phyloP scores from a whole-genome alignment of 2,888 invertebrate species.

The Lepidonotus clava region DNA sequence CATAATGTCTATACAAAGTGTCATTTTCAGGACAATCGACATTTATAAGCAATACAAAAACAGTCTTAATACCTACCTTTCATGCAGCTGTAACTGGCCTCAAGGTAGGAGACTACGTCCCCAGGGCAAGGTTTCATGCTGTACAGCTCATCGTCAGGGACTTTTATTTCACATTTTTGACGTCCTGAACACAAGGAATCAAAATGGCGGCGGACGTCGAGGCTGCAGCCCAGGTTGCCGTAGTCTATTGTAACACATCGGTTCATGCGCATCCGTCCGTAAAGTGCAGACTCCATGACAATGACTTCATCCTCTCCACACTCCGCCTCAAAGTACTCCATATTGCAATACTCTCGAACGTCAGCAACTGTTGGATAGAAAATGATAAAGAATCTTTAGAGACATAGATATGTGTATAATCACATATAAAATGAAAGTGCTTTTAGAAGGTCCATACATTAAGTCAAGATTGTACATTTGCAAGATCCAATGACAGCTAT shows the following conservation, averaged over 20 bases:
- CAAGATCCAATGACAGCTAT: no score
- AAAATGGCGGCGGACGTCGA: constrained; percentile 52
- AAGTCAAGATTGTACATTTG: no score
- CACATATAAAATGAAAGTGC: no score
- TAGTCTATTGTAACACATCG: constrained; percentile 54
- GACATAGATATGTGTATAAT: no score
- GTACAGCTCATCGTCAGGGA: constrained; percentile 56
- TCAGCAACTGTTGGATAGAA: not conserved
- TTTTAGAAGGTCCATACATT: no score
- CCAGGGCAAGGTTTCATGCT: constrained; percentile 55
- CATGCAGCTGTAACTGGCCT: constrained; percentile 55
- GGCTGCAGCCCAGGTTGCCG: constrained; percentile 54
- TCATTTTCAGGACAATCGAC: no score
- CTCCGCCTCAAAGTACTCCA: constrained; percentile 53
- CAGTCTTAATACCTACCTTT: constrained; percentile 55
- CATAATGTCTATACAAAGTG: no score
- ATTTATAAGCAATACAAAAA: no score
- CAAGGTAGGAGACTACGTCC: constrained; percentile 58
- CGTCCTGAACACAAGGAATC: constrained; percentile 56
- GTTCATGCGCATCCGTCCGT: constrained; percentile 56
- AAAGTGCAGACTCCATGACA: constrained; percentile 52
- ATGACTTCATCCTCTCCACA: constrained; percentile 55
- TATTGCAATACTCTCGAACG: constrained; percentile 52
- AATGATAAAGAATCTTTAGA: not conserved
- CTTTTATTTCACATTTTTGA: constrained; percentile 34